Conservation (phyloP, 2,113 vertebrate species). For the Cavia aperea region DNA sequence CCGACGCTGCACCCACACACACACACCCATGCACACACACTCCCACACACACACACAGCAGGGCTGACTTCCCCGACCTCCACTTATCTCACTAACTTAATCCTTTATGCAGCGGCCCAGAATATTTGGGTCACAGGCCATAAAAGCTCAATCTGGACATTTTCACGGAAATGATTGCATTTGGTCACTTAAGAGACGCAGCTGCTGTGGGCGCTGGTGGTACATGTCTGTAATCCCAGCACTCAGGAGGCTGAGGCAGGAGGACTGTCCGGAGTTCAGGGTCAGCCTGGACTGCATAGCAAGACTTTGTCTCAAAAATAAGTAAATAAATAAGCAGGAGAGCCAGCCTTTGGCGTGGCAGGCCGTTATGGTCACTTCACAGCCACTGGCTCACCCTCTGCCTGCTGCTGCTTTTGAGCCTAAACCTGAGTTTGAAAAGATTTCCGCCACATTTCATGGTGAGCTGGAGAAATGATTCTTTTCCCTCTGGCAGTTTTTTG, state of each 20-base stretch:
- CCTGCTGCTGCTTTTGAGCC: neutral
- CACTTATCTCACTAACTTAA: neutral
- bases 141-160: neutral
- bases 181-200: neutral
- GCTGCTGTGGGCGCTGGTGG: neutral
- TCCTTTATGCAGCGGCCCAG: too few species aligned
- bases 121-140: too few species aligned
- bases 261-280: neutral
- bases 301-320: too few species aligned
- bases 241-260: neutral
- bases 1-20: neutral
- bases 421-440: neutral
- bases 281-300: neutral
- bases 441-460: neutral
- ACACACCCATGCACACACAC: too few species aligned
- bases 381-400: neutral
- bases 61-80: too few species aligned
- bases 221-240: too few species aligned
- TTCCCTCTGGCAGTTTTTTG: neutral
- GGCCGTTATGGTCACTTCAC: accelerated
- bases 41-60: neutral
- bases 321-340: neutral
- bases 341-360: accelerated
- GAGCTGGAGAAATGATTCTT: neutral
- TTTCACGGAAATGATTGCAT: neutral